Evolutionary conservation across 2,888 invertebrate genomes (phyloP), one percentile per base, ranked within the genome.

Genomic region (Noctua janthe): DNA sequence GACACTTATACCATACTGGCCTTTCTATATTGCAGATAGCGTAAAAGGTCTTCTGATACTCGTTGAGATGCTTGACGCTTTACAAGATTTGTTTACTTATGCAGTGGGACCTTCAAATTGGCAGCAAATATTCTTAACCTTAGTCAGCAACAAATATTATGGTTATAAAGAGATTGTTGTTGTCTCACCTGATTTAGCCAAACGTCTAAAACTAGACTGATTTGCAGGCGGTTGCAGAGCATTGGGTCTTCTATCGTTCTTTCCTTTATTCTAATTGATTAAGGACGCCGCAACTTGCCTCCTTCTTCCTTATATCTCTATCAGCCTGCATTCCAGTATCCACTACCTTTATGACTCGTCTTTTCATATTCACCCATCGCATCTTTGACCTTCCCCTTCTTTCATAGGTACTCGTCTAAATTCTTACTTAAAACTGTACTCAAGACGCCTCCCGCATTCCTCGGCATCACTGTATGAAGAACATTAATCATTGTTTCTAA

Each of bases 101-200:
- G 6, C 17, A 49, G 49, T 59, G 13, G 64, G n/a, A 64, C 49
- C 81, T 83, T 47, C 43, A 84, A 59, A 43, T 78, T 56, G 49
- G 56, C 49, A 59, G 84, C 84, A 83, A 81, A 83, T 79, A 84
- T 83, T 78, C 49, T 51, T 83, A 83, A 83, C 81, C 56, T 83
- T 83, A 17, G 20, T 77, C 35, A 66, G 20, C 35, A 49, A 59
- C 43, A 82, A 81, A 71, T 71, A 84, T 29, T 59, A 17, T 54
- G 49, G 15, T 56, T 56, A n/a, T 62, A 15, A 54, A 47, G 43
- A 51, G 43, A 49, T 43, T 62, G 6, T 35, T 73, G 35, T 84
- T 29, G 10, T 62, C 43, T 54, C 59, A 67, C 23, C 5, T 49
- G 47, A 35, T 67, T 43, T 67, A 23, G 23, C 35, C 6, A 51